Evolutionary conservation across 2,113 vertebrate genomes (phyloP), one percentile per base, ranked within the genome.

Genomic region (Amazona guildingii): DNA sequence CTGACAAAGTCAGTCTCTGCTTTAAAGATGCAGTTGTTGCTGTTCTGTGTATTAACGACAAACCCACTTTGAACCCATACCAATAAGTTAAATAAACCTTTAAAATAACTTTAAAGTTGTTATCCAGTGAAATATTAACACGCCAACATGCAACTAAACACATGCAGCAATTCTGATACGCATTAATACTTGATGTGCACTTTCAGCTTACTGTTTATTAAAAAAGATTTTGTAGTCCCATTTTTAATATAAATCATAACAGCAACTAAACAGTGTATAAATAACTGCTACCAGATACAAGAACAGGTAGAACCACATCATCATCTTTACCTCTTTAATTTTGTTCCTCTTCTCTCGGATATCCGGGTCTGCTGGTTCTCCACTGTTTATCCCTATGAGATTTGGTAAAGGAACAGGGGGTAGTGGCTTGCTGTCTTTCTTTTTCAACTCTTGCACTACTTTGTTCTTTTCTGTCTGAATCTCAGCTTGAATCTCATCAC

Each of bases 391-490:
- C 25, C 99, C 99, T 80, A 99, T 97, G 62, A 99, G 98, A 61
- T 99, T 99, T 95, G 99, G 99, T 98, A 99, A 98, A 81, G 99
- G 99, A 74, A 99, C 99, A 3, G 98, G 98, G 8, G 99, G 99
- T 92, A 99, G 97, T 52, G 98, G 98, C 88, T 99, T 98, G 90
- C 93, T 98, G 83, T 98, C 96, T 70, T 99, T 98, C 93, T 97
- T 99, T 96, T 99, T 99, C 97, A 99, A 89, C 83, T 99, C 98
- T 97, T 99, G 98, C 43, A 96, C 94, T 83, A 99, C 98, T 95
- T 99, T 99, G 96, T 94, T 98, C 98, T 99, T 99, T 96, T 99
- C 99, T 18, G 99, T 99, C 98, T 99, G 99, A 97, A 99, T 99
- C 98, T 99, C 99, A 17, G 99, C 99, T 97, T 97, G 98, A 91